A percentile compares a stretch with the other conserved stretches of the same genome.
These are phyloP conservation scores for Nineta flava DNA, from an alignment of 2,888 invertebrate genomes.

Conservation along the genomic window DNA sequence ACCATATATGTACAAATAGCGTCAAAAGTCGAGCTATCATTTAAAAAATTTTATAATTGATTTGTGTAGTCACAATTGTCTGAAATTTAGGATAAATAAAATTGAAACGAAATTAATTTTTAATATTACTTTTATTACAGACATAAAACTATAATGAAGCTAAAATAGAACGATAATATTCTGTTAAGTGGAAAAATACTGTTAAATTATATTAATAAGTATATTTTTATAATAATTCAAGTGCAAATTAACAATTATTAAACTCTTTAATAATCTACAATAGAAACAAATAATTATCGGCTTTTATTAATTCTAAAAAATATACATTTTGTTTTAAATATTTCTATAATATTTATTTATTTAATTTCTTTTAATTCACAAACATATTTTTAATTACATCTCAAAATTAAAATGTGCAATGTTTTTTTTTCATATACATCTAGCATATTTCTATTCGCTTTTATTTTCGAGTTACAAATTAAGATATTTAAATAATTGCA, in stretches of 20 bases:
- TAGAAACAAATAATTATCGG: not conserved
- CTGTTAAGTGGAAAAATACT: not conserved
- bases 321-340: not conserved
- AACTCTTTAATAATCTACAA: not conserved
- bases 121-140: not conserved
- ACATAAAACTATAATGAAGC: not conserved
- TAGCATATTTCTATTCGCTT: no score
- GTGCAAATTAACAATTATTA: slow-evolving; percentile 1
- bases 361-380: no score
- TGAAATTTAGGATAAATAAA: not conserved
- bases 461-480: no score
- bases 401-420: no score
- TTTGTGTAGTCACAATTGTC: no score
- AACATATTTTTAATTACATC: no score
- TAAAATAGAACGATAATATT: not conserved
- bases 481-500: no score
- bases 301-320: not conserved
- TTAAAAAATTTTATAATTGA: no score
- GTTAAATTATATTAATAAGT: not conserved
- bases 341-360: no score
- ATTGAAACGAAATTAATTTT: not conserved
- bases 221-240: not conserved
- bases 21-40: no score
- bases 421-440: no score
- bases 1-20: no score